phyloP scores from a whole-genome alignment of 2,113 vertebrate genomes.

The Thomomys bottae region DNA sequence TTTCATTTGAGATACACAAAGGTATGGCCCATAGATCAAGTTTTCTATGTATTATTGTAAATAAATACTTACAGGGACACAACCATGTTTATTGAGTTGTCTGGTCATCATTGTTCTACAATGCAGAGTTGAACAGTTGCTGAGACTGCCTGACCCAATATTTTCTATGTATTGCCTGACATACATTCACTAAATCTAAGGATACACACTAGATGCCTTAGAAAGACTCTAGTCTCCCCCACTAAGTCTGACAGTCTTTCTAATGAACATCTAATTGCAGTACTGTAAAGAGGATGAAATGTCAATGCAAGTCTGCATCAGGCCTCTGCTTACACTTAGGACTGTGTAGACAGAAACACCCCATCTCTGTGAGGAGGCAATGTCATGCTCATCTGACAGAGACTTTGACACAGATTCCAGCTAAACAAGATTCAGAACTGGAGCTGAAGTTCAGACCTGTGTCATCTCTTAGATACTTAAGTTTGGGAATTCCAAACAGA shows the following conservation, averaged over 20 bases:
- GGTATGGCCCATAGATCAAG: neutral
- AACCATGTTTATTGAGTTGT: neutral
- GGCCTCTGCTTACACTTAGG: too few species aligned
- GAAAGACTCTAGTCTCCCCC: neutral
- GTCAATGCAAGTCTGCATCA: accelerated
- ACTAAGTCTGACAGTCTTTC: neutral
- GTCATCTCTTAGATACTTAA: neutral
- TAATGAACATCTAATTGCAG: neutral
- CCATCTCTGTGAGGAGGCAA: neutral
- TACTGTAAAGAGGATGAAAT: neutral
- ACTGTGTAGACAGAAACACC: accelerated
- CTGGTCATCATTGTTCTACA: neutral
- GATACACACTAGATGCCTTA: neutral
- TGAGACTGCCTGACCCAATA: neutral
- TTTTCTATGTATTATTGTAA: neutral
- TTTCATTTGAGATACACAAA: neutral
- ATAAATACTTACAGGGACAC: neutral
- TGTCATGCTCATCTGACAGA: accelerated
- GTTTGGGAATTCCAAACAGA: neutral
- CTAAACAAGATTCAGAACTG: neutral
- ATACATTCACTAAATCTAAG: neutral
- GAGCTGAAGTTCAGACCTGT: neutral
- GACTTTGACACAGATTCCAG: neutral
- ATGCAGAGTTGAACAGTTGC: neutral
- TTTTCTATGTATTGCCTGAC: neutral